These are phyloP conservation scores for Clarias laeviceps DNA, from an alignment of 2,797 vertebrate species.

Conservation along the genomic window DNA sequence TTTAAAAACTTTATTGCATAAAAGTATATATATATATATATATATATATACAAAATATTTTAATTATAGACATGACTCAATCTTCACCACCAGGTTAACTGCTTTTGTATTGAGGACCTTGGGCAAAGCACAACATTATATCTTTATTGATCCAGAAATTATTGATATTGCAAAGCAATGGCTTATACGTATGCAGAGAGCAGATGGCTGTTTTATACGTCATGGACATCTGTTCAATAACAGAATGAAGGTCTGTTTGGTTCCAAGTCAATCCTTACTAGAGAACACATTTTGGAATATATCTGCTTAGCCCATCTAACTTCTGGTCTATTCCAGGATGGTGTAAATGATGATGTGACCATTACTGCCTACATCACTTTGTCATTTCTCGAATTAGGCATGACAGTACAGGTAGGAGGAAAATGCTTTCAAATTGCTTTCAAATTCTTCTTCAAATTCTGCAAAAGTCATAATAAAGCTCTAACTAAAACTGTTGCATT, in stretches of 20 bases:
- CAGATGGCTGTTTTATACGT: constrained; percentile 75
- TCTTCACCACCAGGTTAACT: constrained; percentile 75
- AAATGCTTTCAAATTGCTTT: neutral
- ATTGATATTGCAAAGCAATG: constrained; percentile 71
- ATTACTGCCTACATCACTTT: constrained; percentile 72
- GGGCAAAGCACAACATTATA: constrained; percentile 72
- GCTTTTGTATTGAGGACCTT: constrained; percentile 85
- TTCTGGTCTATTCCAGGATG: constrained; percentile 64
- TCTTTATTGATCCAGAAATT: constrained; percentile 76
- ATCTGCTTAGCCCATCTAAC: neutral
- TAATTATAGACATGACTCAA: neutral
- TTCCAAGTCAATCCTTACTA: constrained; percentile 12
- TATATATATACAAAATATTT: too few species aligned
- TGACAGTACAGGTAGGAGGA: constrained; percentile 57
- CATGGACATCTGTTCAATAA: constrained; percentile 79
- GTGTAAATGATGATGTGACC: constrained; percentile 72
- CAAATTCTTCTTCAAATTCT: neutral
- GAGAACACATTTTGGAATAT: neutral
- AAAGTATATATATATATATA: too few species aligned
- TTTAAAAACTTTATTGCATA: neutral
- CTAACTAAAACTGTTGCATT: neutral
- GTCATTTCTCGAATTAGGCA: constrained; percentile 68
- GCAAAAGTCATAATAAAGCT: neutral
- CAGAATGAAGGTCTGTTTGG: constrained; percentile 74
- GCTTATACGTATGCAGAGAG: constrained; percentile 69